These are phyloP conservation scores for Euwallacea similis DNA, from an alignment of 1,140 invertebrate genomes.

Conservation along the genomic window DNA sequence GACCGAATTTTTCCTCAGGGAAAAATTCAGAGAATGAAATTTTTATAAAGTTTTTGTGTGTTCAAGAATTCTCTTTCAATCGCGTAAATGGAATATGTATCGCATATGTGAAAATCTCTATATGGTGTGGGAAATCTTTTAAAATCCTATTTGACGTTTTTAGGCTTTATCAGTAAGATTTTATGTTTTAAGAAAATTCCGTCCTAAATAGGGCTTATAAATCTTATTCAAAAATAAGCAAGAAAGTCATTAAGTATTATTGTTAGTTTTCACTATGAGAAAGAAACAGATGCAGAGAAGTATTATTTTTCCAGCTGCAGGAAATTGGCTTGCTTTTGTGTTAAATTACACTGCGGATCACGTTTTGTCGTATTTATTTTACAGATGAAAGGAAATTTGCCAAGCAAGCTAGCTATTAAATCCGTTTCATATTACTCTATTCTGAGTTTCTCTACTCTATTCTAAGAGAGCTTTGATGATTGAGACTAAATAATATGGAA, in stretches of 20 bases:
- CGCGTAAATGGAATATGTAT: background rate
- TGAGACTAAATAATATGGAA: no score
- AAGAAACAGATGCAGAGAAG: background rate
- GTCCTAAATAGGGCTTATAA: no score
- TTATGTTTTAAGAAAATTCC: no score
- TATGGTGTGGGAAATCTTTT: no score
- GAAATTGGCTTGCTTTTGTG: background rate
- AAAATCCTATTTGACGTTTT: no score
- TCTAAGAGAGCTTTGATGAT: no score
- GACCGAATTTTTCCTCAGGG: constrained; percentile 3
- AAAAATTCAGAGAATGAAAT: constrained; percentile 13
- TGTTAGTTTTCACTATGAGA: background rate
- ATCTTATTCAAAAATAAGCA: no score
- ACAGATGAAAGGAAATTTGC: no score
- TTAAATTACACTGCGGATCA: background rate
- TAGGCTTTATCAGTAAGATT: no score
- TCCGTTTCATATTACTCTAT: no score
- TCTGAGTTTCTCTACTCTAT: no score
- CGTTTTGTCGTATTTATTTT: constrained; percentile 1
- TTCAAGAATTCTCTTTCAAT: constrained; percentile 3
- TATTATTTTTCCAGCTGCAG: background rate
- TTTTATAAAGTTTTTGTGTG: constrained; percentile 13
- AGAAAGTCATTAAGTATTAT: background rate
- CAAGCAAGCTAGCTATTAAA: no score
- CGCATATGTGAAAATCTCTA: background rate